Percentiles rank a stretch among this genome's conserved stretches.
Evolutionary conservation across 1,140 invertebrate genomes (phyloP).

Genomic region (Rhyacophila brunnea): DNA sequence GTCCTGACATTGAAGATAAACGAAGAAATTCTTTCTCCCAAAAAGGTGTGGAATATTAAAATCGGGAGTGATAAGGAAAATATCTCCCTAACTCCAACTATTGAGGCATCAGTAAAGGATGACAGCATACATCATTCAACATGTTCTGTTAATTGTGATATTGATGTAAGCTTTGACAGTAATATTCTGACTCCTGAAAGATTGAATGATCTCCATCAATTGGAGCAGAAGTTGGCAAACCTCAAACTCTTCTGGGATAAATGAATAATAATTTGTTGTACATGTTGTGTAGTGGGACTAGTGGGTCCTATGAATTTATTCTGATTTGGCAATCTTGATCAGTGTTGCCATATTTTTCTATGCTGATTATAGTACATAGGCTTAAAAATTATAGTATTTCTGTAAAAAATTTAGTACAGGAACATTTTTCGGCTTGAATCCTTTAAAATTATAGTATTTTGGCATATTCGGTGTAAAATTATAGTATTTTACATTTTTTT

Average conservation of each 20-base stretch:
- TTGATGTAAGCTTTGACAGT: constrained; percentile 31
- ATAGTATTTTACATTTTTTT: no score
- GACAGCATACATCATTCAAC: background rate
- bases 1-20: constrained; percentile 41
- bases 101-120: background rate
- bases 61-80: constrained; percentile 34
- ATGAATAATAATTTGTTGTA: background rate
- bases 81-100: constrained; percentile 30
- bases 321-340: no score
- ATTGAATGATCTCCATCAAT: constrained; percentile 45
- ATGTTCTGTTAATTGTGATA: constrained; percentile 20
- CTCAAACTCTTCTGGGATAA: constrained; percentile 30
- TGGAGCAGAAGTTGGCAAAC: constrained; percentile 45
- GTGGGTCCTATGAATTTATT: no score
- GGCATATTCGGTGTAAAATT: no score
- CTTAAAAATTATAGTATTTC: no score
- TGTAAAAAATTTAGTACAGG: no score
- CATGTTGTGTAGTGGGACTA: no score
- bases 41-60: constrained; percentile 43
- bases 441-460: no score
- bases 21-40: constrained; percentile 36
- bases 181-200: constrained; percentile 48
- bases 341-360: no score
- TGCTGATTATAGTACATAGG: no score
- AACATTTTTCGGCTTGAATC: no score